These are phyloP conservation scores for Ctenopoma multispine DNA, from an alignment of 2,797 vertebrate species.

Conservation along the genomic window DNA sequence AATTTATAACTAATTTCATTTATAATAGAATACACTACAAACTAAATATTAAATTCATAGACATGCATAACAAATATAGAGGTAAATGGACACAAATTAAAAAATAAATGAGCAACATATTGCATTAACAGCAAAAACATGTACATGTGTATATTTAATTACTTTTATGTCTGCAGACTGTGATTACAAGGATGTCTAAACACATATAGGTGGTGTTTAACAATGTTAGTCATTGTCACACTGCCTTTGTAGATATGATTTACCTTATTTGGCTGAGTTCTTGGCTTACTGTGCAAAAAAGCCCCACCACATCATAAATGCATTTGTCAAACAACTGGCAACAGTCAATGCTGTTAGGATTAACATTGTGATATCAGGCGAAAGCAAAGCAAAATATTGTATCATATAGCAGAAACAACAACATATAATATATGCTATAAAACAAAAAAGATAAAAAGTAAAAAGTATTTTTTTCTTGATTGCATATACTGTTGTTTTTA, in stretches of 20 bases:
- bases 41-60: conserved; percentile 15
- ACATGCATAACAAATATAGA: conserved; percentile 17
- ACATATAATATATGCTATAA: not conserved
- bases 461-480: conserved; percentile 31
- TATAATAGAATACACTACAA: not conserved
- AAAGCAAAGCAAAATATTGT: not conserved
- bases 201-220: conserved; percentile 29
- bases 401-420: not conserved
- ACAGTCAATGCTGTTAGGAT: not conserved
- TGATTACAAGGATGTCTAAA: conserved; percentile 17
- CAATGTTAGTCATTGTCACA: conserved; percentile 26
- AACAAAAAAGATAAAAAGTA: not conserved
- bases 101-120: conserved; percentile 1
- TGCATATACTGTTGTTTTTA: conserved; percentile 22
- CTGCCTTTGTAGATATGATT: not conserved
- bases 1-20: not conserved
- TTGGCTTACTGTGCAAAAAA: conserved; percentile 30
- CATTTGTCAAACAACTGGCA: not conserved
- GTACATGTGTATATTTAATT: not conserved
- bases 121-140: not conserved
- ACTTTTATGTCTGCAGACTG: not conserved
- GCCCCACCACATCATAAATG: conserved; percentile 6
- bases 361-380: not conserved
- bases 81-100: conserved; percentile 20
- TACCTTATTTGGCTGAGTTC: conserved; percentile 13